A percentile compares a stretch with the other conserved stretches of the same genome.
These are phyloP conservation scores for Petrophora chlorosata DNA, from an alignment of 2,888 invertebrate genomes.

Conservation along the genomic window DNA sequence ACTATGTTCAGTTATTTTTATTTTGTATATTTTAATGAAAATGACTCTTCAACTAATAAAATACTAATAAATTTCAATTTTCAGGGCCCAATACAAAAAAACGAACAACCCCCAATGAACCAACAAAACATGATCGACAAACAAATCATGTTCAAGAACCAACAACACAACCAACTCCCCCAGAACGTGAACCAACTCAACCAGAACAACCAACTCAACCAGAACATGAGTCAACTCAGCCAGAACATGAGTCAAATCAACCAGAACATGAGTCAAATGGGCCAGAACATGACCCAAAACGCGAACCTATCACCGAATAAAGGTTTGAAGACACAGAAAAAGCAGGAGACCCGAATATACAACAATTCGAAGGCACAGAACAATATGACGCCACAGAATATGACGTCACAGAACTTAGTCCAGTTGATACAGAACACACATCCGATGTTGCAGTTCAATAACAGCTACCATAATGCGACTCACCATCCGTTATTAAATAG, in stretches of 20 bases:
- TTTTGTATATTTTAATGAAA: too few species aligned
- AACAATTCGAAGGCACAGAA: constrained; percentile 55
- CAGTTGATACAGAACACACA: constrained; percentile 76
- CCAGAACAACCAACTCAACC: constrained; percentile 44
- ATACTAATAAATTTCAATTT: constrained; percentile 12
- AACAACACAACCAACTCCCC: constrained; percentile 38
- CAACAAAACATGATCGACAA: constrained; percentile 29
- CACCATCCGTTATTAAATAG: constrained; percentile 73
- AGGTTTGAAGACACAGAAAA: constrained; percentile 44
- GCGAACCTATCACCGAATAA: constrained; percentile 51
- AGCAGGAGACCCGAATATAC: constrained; percentile 64
- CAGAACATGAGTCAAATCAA: constrained; percentile 42
- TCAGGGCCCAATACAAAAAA: constrained; percentile 65
- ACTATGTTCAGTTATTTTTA: too few species aligned
- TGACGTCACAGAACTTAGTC: constrained; percentile 68
- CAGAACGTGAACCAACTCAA: constrained; percentile 53
- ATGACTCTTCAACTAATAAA: too few species aligned
- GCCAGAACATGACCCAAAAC: constrained; percentile 37
- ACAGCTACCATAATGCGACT: constrained; percentile 71
- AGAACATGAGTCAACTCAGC: constrained; percentile 51
- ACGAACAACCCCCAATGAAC: constrained; percentile 52
- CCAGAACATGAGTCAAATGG: constrained; percentile 44
- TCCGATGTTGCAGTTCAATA: constrained; percentile 71
- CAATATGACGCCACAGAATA: constrained; percentile 62
- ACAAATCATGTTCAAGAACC: constrained; percentile 46